Evolutionary conservation across 2,888 invertebrate genomes (phyloP).

Genomic region (Epiblema foenella): DNA sequence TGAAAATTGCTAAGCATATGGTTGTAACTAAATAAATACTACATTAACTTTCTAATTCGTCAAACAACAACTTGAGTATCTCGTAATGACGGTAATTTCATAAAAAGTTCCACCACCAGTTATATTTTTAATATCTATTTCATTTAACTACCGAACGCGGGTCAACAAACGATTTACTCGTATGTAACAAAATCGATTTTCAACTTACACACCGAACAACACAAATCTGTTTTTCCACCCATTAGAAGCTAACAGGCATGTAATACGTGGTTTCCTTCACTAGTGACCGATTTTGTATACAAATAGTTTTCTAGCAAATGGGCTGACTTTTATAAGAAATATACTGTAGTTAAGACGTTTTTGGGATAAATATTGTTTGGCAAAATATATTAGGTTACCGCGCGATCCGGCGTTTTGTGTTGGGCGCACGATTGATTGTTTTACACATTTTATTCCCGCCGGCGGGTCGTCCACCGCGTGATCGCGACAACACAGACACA

Average conservation of each 20-base stretch:
- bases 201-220: background rate
- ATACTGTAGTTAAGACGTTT: background rate
- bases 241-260: constrained; percentile 10
- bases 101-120: too few relatives aligned
- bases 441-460: too few relatives aligned
- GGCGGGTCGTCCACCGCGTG: too few relatives aligned
- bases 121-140: too few relatives aligned
- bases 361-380: background rate
- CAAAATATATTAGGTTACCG: background rate
- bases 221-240: background rate
- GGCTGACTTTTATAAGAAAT: background rate
- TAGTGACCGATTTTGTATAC: constrained; percentile 1
- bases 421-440: background rate
- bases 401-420: background rate
- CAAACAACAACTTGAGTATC: too few relatives aligned
- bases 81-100: too few relatives aligned
- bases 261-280: constrained; percentile 9
- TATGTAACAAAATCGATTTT: constrained; percentile 6
- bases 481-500: too few relatives aligned
- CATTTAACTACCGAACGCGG: background rate
- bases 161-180: background rate
- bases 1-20: too few relatives aligned
- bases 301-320: too few relatives aligned
- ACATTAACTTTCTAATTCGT: too few relatives aligned
- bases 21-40: too few relatives aligned